These are phyloP conservation scores for Leucophenga maculata DNA, from an alignment of 2,888 invertebrate genomes.

Conservation along the genomic window DNA sequence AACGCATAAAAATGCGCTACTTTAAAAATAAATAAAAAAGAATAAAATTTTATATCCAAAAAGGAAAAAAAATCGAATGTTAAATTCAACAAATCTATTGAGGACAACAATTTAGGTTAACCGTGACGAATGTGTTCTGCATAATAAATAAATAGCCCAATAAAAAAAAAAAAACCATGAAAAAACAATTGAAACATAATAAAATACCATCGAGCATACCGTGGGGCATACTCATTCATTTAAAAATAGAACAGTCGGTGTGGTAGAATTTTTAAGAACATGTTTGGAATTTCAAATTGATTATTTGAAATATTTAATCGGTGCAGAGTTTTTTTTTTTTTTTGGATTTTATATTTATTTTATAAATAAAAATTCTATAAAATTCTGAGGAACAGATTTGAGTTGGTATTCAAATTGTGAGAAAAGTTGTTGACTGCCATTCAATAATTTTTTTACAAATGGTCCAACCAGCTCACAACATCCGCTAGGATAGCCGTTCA, in stretches of 20 bases:
- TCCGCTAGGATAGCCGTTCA: too few species aligned
- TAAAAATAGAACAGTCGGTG: constrained; percentile 7
- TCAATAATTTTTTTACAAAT: too few species aligned
- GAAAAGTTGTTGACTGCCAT: too few species aligned
- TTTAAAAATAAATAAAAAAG: constrained; percentile 38
- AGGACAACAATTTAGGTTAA: constrained; percentile 62
- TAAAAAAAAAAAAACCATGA: background rate
- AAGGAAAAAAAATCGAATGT: constrained; percentile 18
- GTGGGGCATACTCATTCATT: background rate
- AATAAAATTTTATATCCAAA: constrained; percentile 8
- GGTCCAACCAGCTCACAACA: too few species aligned
- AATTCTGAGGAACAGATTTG: too few species aligned
- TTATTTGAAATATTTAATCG: too few species aligned
- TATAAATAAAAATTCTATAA: too few species aligned
- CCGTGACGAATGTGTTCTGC: constrained; percentile 60
- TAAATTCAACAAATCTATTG: constrained; percentile 46
- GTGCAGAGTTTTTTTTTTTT: too few species aligned
- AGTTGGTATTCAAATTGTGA: too few species aligned
- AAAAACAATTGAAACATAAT: background rate
- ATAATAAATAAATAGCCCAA: constrained; percentile 51
- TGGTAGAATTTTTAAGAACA: background rate
- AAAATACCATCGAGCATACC: background rate
- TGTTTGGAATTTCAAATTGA: constrained; percentile 2
- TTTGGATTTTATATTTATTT: too few species aligned
- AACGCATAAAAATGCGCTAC: background rate